These are phyloP conservation scores for Mormyrus proboscirostris DNA, from an alignment of 2,797 vertebrate species.

Conservation along the genomic window DNA sequence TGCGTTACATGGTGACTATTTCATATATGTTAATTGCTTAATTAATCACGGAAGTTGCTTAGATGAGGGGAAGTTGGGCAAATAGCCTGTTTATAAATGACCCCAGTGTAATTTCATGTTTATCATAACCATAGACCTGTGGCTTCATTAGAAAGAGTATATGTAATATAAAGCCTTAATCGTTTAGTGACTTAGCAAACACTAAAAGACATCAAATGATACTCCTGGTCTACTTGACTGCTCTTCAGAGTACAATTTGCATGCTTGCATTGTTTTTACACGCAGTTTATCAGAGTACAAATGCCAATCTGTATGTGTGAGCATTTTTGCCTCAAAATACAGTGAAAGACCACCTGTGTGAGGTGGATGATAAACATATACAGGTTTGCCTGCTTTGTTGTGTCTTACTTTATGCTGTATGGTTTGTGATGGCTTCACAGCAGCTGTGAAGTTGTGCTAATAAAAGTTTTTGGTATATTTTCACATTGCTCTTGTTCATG, in stretches of 20 bases:
- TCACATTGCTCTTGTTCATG: neutral
- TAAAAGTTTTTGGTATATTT: neutral
- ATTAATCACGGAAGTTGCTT: neutral
- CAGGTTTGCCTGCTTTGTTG: neutral
- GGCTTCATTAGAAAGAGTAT: neutral
- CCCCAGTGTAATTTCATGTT: neutral
- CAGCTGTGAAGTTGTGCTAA: neutral
- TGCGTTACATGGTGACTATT: neutral
- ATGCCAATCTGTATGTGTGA: neutral
- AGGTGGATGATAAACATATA: neutral
- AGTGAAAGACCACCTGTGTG: neutral
- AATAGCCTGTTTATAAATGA: neutral
- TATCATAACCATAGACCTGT: neutral
- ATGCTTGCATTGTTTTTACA: neutral
- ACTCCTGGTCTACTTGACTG: neutral
- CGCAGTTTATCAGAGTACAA: neutral
- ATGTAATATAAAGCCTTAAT: neutral
- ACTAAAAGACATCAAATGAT: neutral
- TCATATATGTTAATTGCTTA: neutral
- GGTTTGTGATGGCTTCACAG: neutral
- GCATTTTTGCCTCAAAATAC: neutral
- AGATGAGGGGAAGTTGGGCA: neutral
- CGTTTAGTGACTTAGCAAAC: neutral
- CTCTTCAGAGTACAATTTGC: neutral
- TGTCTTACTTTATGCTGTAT: neutral